A percentile compares a stretch with the other conserved stretches of the same genome.
phyloP scores from a whole-genome alignment of 2,888 invertebrate genomes.

The Neoitamus cyanurus region DNA sequence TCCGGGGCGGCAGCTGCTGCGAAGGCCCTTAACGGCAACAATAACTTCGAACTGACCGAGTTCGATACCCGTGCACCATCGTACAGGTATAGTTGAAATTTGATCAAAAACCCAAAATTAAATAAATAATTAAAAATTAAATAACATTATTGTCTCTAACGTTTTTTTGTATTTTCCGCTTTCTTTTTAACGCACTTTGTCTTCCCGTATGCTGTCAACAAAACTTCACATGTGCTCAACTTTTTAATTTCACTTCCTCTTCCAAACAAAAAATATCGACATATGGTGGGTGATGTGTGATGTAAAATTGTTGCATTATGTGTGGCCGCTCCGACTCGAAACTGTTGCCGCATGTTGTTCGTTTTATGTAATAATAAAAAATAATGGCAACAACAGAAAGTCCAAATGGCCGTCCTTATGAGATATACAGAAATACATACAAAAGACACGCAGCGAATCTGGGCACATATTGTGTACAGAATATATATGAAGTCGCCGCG shows the following conservation, averaged over 20 bases:
- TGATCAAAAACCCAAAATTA: neutral
- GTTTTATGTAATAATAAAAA: neutral
- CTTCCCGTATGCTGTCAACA: conserved; percentile 53
- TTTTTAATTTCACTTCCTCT: conserved; percentile 46
- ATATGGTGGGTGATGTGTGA: conserved; percentile 45
- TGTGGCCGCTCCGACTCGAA: conserved; percentile 1
- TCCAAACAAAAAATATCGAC: conserved; percentile 14
- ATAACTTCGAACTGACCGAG: conserved; percentile 83
- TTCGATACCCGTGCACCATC: conserved; percentile 66
- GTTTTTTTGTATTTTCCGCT: conserved; percentile 51
- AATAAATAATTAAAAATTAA: conserved; percentile 22
- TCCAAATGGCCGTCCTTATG: conserved; percentile 56
- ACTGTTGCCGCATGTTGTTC: conserved; percentile 27
- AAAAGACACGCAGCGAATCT: conserved; percentile 55
- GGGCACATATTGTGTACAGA: conserved; percentile 52
- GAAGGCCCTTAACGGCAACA: conserved; percentile 78
- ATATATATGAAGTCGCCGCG: conserved; percentile 45
- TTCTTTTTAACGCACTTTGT: conserved; percentile 52
- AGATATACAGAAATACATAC: conserved; percentile 55
- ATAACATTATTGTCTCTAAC: conserved; percentile 34
- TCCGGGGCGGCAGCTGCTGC: conserved; percentile 64
- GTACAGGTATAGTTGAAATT: conserved; percentile 54
- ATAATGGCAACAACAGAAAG: conserved; percentile 51
- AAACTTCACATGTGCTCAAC: conserved; percentile 46
- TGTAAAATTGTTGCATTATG: conserved; percentile 7